Conservation (phyloP, 1,140 invertebrate species). For the Drosophila persimilis region DNA sequence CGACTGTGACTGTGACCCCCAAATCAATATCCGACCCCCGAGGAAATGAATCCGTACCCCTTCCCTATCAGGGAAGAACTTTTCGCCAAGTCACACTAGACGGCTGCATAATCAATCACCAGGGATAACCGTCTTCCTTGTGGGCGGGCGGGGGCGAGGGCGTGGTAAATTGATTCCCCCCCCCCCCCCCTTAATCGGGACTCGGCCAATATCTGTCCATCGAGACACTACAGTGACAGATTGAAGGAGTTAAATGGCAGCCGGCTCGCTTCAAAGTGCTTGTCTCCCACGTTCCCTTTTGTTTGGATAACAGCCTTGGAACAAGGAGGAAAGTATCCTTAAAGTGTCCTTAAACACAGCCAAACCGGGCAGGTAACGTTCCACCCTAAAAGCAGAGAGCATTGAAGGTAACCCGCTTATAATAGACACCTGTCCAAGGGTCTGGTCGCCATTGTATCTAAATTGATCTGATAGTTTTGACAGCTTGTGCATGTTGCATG, state of each 20-base stretch:
- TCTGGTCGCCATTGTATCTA: slow-evolving; percentile 13
- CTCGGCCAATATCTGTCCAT: slow-evolving; percentile 59
- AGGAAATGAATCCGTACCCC: slow-evolving; percentile 5
- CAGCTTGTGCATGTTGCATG: slow-evolving; percentile 21
- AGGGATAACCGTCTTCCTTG: slow-evolving; percentile 67
- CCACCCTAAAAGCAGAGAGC: too few species aligned
- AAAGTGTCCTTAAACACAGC: too few species aligned
- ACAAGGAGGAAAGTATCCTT: too few species aligned
- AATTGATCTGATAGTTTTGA: slow-evolving; percentile 63
- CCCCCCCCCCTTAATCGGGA: slow-evolving; percentile 18
- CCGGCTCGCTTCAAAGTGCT: slow-evolving; percentile 28
- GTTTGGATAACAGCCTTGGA: slow-evolving; percentile 17
- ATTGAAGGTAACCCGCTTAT: too few species aligned
- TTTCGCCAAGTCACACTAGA: slow-evolving; percentile 67
- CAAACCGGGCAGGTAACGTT: too few species aligned
- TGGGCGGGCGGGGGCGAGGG: slow-evolving; percentile 11
- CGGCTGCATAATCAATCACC: slow-evolving; percentile 76
- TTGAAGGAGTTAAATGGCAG: slow-evolving; percentile 77
- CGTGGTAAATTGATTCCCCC: slow-evolving; percentile 74
- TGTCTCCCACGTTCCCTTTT: slow-evolving; percentile 11
- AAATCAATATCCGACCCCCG: too few species aligned
- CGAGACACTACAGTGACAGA: slow-evolving; percentile 74
- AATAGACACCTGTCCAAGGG: slow-evolving; percentile 3
- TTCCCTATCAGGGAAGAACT: slow-evolving; percentile 28
- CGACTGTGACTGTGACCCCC: too few species aligned